Base-by-base conservation (phyloP, 2,888 invertebrate genomes). In the Graphium colonna region DNA sequence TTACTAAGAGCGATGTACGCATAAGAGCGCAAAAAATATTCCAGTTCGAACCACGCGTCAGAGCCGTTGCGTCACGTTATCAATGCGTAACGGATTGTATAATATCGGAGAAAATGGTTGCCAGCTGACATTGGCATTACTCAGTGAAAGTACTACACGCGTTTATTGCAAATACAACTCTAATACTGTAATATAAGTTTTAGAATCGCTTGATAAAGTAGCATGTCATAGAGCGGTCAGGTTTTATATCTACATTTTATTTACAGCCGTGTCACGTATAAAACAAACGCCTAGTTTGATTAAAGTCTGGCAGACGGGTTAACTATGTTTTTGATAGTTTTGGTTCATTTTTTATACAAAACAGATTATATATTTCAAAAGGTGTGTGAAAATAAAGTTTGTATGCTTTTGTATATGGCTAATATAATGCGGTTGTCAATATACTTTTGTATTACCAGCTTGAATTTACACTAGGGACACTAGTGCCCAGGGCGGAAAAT, bases 121-220 rank as follows among this genome's bases (percentile, higher is more conserved):
- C 48, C 40, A 75, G 45, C 78, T 87, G 86, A 86, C 86, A 87
- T 86, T 87, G 86, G 78, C 77, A 84, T 76, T 82, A 79, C 77
- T 71, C 70, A 79, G 85, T 81, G 86, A 86, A 85, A 85, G 21
- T 21, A 21, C 21, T 5, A 21, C 5, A 21, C 3, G 5, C 21
- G 2, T 21, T 21, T 5, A 5, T 21, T 21, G 2, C 2, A 21
- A 21, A 21, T 2, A 21, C 21, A 21, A 21, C 21, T 21, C 21
- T 21, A 21, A 21, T 21, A 21, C 21, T 21, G 2, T 21, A 5
- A 5, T 21, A 45, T 18, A 45, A 1, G 49, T 49, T 1, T 31
- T 3, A 18, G 10, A 21, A 0, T 0, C 9, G 1, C 1, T 26
- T 7, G 52, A 12, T n/a, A n/a, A n/a, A n/a, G n/a, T n/a, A n/a